Evolutionary conservation across 2,113 vertebrate species (phyloP).

Genomic region (Oryzias curvinotus): DNA sequence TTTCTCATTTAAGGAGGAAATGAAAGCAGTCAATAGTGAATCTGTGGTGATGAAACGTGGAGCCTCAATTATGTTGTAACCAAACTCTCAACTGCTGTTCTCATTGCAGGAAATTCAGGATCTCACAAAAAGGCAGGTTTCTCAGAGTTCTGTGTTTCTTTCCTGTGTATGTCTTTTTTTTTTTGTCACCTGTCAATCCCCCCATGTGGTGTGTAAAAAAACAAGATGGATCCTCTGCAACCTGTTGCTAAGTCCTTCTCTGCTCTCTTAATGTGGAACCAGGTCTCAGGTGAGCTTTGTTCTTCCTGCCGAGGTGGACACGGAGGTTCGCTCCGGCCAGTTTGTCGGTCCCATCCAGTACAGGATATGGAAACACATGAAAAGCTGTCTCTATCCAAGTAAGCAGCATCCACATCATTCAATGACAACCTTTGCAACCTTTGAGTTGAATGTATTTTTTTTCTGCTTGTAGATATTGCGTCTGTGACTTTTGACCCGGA

Average conservation of each 20-base stretch:
- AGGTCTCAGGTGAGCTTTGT: slow-evolving; percentile 74
- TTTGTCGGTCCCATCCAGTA: slow-evolving; percentile 79
- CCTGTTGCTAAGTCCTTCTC: slow-evolving; percentile 7
- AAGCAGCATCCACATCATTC: slow-evolving; percentile 13
- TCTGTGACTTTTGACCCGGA: slow-evolving; percentile 72
- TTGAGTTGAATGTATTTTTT: slow-evolving; percentile 1
- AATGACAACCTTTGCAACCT: not conserved
- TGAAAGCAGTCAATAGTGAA: slow-evolving; percentile 26
- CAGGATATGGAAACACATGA: slow-evolving; percentile 81
- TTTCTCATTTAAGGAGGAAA: slow-evolving; percentile 52
- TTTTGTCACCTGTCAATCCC: not conserved
- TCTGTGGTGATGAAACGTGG: not conserved
- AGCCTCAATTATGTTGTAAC: not conserved
- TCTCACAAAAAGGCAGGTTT: slow-evolving; percentile 74
- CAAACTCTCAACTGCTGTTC: slow-evolving; percentile 6
- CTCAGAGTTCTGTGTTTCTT: not conserved
- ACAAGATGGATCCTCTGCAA: not conserved
- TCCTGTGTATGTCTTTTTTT: not conserved
- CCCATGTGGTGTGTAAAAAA: not conserved
- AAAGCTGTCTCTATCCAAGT: slow-evolving; percentile 78
- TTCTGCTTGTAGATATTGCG: slow-evolving; percentile 64
- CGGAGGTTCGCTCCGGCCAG: slow-evolving; percentile 65
- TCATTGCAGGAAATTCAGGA: slow-evolving; percentile 78
- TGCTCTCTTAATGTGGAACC: slow-evolving; percentile 10
- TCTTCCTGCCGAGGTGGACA: slow-evolving; percentile 61